Evolutionary conservation across 2,113 vertebrate genomes (phyloP).

Genomic region (Poeciliopsis occidentalis): DNA sequence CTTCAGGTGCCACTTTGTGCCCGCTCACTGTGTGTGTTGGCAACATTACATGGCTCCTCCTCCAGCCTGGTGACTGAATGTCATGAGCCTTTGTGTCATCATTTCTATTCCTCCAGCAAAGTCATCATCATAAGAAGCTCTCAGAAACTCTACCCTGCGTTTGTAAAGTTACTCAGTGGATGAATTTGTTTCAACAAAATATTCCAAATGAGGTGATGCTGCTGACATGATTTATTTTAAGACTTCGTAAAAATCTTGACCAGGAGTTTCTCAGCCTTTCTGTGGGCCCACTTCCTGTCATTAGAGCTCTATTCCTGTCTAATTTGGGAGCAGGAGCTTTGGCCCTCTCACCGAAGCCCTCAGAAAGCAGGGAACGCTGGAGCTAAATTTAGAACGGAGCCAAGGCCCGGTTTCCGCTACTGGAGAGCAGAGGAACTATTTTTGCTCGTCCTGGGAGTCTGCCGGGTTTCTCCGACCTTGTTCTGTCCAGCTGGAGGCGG

Average conservation of each 20-base stretch:
- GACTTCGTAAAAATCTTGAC: not conserved
- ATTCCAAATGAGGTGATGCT: not conserved
- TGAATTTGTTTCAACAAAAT: not conserved
- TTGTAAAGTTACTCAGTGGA: too few species aligned
- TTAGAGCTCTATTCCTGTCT: conserved; percentile 52
- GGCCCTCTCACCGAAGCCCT: conserved; percentile 33
- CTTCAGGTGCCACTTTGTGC: too few species aligned
- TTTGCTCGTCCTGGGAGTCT: conserved; percentile 21
- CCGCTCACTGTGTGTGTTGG: too few species aligned
- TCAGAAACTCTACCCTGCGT: too few species aligned
- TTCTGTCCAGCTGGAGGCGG: conserved; percentile 44
- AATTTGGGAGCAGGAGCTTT: conserved; percentile 23
- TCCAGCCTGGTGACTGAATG: too few species aligned
- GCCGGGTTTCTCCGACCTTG: conserved; percentile 51
- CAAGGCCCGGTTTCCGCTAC: conserved; percentile 55
- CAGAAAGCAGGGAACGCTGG: conserved; percentile 28
- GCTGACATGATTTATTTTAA: not conserved
- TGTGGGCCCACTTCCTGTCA: conserved; percentile 45
- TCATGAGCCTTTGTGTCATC: too few species aligned
- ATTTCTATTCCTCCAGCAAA: too few species aligned
- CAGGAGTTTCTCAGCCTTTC: not conserved
- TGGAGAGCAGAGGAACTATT: conserved; percentile 57
- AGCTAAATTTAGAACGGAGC: conserved; percentile 61
- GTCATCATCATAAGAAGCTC: too few species aligned
- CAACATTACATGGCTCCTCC: too few species aligned